Base-by-base conservation (phyloP, 2,797 vertebrate species). In the Dallia pectoralis region DNA sequence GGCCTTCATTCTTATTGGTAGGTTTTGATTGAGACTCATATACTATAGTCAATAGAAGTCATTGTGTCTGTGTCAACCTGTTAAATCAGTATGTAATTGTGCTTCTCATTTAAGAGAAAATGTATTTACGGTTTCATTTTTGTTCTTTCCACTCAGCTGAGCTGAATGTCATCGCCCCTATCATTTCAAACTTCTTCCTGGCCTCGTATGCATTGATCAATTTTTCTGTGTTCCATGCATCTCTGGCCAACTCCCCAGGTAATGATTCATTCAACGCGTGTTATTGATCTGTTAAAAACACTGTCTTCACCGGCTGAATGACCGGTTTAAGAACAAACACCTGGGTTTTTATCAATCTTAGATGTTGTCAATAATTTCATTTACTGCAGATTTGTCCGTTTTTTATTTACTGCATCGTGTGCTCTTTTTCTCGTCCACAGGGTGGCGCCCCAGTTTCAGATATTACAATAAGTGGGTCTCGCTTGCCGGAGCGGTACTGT, bases 381-480 rank as follows among this genome's bases (percentile, higher is more conserved):
- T 12, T 40, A 16, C 27, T 15, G 8, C 4, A 27, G 4, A 30
- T 29, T 62, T 44, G 9, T 44, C 40, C 1, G 40, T 14, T 44
- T 44, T 11, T 14, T 12, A 19, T 14, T 6, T 67, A 15, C 9
- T 30, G 18, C 27, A 22, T n/a, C 4, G 19, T 61, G 8, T 40
- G 7, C 49, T 66, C 29, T 33, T 16, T 33, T 72, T 29, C 71
- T 53, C 71, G 14, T n/a, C 76, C 74, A 75, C 88, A 99, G 97
- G 97, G 27, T 99, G 97, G 97, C 96, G 97, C 11, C 97, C 97
- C 77, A 97, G 97, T 78, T 99, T 99, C 88, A 97, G 95, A 48
- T 99, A 97, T 87, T 99, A 95, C 90, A 99, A 99, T 78, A 99
- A 95, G 95, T 99, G 97, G 97, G 95, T 98, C 74, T 99, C 97